Conservation (phyloP, 2,113 vertebrate species). For the Cromileptes altivelis region DNA sequence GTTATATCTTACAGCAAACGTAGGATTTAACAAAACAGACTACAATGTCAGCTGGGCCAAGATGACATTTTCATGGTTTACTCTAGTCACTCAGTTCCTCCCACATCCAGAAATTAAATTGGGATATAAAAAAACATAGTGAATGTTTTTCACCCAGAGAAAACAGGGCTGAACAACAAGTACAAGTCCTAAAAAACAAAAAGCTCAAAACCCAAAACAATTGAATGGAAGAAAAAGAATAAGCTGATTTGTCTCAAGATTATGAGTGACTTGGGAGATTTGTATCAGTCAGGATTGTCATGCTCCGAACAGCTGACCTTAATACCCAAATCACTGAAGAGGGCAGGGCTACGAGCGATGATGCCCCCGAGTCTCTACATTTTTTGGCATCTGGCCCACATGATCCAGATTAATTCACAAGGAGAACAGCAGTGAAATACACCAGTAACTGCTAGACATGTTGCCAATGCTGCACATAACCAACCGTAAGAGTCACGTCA, state of each 20-base stretch:
- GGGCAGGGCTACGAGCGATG: slow-evolving; percentile 19
- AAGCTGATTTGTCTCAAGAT: slow-evolving; percentile 67
- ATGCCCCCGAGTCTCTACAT: slow-evolving; percentile 24
- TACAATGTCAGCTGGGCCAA: background rate
- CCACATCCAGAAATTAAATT: slow-evolving; percentile 11
- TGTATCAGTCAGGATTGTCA: slow-evolving; percentile 43
- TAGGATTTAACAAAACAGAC: slow-evolving; percentile 6
- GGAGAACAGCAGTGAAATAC: background rate
- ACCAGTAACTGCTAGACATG: background rate
- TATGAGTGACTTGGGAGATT: slow-evolving; percentile 59
- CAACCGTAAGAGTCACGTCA: background rate
- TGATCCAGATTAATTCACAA: slow-evolving; percentile 29
- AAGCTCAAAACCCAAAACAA: slow-evolving; percentile 44
- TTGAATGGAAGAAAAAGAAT: slow-evolving; percentile 39
- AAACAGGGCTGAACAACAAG: background rate
- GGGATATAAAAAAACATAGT: background rate
- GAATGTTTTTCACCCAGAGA: background rate
- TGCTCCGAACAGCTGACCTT: slow-evolving; percentile 68
- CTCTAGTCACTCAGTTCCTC: background rate
- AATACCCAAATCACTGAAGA: slow-evolving; percentile 65
- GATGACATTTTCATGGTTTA: background rate
- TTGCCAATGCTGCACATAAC: background rate
- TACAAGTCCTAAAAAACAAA: slow-evolving; percentile 6
- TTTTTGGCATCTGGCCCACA: slow-evolving; percentile 17
- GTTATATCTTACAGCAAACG: background rate